phyloP scores from a whole-genome alignment of 2,113 vertebrate species.

The Columba livia region DNA sequence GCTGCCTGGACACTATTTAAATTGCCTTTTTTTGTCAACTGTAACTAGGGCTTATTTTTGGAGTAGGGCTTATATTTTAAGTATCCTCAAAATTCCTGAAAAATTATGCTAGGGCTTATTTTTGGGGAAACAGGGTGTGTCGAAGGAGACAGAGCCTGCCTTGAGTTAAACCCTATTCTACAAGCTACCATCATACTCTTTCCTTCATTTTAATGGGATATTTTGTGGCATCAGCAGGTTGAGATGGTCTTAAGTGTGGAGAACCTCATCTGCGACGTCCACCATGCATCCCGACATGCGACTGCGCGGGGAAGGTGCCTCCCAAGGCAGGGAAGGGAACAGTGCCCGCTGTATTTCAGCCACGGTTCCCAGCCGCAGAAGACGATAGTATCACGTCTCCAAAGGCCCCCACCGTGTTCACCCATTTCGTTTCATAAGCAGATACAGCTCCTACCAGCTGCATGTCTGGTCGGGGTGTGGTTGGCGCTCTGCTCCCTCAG shows the following conservation, averaged over 20 bases:
- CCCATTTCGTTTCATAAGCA: constrained; percentile 31
- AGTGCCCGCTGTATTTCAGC: neutral
- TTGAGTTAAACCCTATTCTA: neutral
- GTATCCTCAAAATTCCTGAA: too few species aligned
- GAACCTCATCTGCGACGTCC: rapidly evolving
- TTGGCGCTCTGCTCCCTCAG: neutral
- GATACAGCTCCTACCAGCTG: constrained; percentile 18
- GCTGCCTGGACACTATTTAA: too few species aligned
- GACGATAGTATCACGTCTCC: neutral
- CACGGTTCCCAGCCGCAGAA: neutral
- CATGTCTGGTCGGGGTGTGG: constrained; percentile 30
- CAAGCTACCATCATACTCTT: neutral
- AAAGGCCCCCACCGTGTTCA: neutral
- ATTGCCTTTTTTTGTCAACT: too few species aligned
- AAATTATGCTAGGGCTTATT: too few species aligned
- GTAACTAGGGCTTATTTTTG: too few species aligned
- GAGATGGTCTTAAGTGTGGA: neutral
- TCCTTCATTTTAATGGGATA: neutral
- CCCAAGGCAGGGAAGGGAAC: neutral
- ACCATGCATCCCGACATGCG: rapidly evolving
- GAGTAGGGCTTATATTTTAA: too few species aligned
- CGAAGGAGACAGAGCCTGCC: neutral
- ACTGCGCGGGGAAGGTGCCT: neutral
- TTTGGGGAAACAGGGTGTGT: neutral
- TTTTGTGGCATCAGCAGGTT: neutral